These are phyloP conservation scores for Enoplolaimus lenunculus DNA, from an alignment of 2,888 invertebrate species.

Conservation along the genomic window DNA sequence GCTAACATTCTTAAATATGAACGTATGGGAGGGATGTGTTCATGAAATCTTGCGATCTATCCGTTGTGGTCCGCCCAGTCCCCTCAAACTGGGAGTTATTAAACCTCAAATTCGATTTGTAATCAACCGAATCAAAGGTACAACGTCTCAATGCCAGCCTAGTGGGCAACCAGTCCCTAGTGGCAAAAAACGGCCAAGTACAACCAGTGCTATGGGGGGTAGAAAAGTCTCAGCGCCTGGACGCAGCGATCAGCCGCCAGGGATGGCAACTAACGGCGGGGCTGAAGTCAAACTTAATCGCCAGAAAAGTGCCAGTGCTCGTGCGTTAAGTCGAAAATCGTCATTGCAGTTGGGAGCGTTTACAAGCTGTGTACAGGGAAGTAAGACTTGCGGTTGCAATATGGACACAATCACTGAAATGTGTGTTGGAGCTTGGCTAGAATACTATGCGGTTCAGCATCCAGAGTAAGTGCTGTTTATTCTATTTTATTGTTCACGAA, in stretches of 20 bases:
- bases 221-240: too few species aligned
- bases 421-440: neutral
- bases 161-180: too few species aligned
- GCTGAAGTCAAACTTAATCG: too few species aligned
- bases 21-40: neutral
- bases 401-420: neutral
- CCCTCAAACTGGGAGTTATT: neutral
- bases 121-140: neutral
- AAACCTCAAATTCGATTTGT: neutral
- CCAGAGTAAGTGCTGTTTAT: slow-evolving; percentile 1
- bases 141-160: too few species aligned
- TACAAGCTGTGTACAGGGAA: neutral
- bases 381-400: neutral
- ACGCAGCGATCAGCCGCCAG: too few species aligned
- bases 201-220: too few species aligned
- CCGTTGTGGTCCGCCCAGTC: neutral
- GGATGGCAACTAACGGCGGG: too few species aligned
- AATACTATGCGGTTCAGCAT: neutral
- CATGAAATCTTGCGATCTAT: neutral
- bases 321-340: too few species aligned
- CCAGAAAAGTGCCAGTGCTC: too few species aligned
- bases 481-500: too few species aligned
- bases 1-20: neutral
- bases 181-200: too few species aligned
- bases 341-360: too few species aligned